These are phyloP conservation scores for Thymelicus acteon DNA, from an alignment of 2,888 invertebrate genomes.

Conservation along the genomic window DNA sequence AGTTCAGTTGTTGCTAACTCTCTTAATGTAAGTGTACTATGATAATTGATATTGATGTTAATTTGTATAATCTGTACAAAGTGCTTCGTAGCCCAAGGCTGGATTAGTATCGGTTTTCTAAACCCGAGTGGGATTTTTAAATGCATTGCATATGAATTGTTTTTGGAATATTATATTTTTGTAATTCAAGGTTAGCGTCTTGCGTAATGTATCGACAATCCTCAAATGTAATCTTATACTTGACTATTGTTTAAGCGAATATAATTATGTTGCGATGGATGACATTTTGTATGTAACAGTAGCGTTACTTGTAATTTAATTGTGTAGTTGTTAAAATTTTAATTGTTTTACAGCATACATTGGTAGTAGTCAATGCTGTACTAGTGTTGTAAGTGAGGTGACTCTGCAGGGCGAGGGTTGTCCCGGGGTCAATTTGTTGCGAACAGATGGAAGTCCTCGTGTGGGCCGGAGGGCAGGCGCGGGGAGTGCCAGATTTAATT, in stretches of 20 bases:
- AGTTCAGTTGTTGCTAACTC: conserved; percentile 19
- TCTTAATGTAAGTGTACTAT: conserved; percentile 15
- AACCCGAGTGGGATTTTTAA: background rate
- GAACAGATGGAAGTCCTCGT: conserved; percentile 19
- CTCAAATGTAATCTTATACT: conserved; percentile 13
- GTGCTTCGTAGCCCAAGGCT: conserved; percentile 25
- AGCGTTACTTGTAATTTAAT: background rate
- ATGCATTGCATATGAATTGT: conserved; percentile 17
- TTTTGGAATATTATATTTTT: conserved; percentile 28
- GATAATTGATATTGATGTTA: conserved; percentile 7
- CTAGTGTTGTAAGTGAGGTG: conserved; percentile 11
- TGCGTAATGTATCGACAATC: background rate
- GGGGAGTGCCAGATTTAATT: conserved; percentile 53
- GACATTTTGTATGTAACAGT: conserved; percentile 17
- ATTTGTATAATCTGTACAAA: conserved; percentile 20
- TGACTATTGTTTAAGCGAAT: conserved; percentile 9
- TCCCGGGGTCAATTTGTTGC: conserved; percentile 39
- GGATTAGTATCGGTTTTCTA: background rate
- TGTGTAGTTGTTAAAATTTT: background rate
- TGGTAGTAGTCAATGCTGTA: background rate
- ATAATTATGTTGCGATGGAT: conserved; percentile 14
- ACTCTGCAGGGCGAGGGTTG: too few relatives aligned
- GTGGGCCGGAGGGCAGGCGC: conserved; percentile 36
- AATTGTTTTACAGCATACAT: background rate
- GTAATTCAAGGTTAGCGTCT: conserved; percentile 15